Evolutionary conservation across 2,113 vertebrate species (phyloP).

Genomic region (Istiophorus platypterus): DNA sequence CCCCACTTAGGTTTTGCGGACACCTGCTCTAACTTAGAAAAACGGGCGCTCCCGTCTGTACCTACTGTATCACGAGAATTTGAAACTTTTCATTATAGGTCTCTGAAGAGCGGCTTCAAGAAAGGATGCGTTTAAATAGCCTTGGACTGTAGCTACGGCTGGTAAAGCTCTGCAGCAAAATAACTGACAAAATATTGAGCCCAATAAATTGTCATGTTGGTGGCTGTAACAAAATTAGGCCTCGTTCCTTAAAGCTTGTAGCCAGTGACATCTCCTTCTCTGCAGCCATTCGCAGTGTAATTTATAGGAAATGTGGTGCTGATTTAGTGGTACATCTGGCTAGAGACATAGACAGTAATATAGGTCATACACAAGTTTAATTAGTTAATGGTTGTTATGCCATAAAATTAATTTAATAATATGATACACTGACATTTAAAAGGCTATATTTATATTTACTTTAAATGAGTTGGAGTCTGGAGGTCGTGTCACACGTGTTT

Average conservation of each 20-base stretch:
- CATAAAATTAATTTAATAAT: constrained; percentile 13
- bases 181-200: not conserved
- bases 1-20: not conserved
- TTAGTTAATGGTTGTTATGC: constrained; percentile 32
- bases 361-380: constrained; percentile 35
- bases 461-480: not conserved
- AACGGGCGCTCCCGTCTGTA: not conserved
- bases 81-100: not conserved
- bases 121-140: constrained; percentile 7
- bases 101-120: not conserved
- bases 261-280: constrained; percentile 20
- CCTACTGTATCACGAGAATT: not conserved
- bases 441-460: not conserved
- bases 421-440: constrained; percentile 1
- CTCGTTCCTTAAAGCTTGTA: constrained; percentile 5
- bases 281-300: constrained; percentile 22
- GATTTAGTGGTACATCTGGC: constrained; percentile 57
- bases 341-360: constrained; percentile 13
- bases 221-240: not conserved
- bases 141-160: not conserved
- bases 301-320: constrained; percentile 64
- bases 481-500: constrained; percentile 2
- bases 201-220: not conserved
- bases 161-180: not conserved
- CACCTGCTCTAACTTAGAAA: not conserved